These are phyloP conservation scores for Cristatella mucedo DNA, from an alignment of 2,888 invertebrate species.

Conservation along the genomic window DNA sequence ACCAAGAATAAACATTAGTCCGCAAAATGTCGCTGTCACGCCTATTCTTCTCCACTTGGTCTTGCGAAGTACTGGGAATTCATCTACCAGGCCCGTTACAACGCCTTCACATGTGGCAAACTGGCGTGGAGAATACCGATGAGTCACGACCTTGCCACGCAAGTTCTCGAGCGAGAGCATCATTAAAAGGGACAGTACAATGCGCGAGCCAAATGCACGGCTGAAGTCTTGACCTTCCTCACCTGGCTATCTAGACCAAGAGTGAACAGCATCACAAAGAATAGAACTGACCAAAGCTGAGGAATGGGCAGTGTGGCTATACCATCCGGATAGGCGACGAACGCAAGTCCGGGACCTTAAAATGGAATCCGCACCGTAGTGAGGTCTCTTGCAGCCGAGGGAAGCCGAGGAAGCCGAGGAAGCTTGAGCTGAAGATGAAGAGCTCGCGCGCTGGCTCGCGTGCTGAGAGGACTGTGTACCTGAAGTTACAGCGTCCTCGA, in stretches of 20 bases:
- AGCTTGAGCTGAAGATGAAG: too few species aligned
- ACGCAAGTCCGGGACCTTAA: constrained; percentile 33
- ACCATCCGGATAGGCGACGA: constrained; percentile 8
- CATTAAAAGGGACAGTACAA: not conserved
- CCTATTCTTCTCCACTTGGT: not conserved
- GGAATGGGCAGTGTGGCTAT: constrained; percentile 5
- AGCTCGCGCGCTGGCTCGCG: too few species aligned
- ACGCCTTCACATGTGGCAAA: constrained; percentile 7
- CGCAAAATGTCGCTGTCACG: constrained; percentile 1
- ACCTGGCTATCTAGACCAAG: constrained; percentile 1
- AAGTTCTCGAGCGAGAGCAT: not conserved
- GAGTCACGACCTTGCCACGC: not conserved
- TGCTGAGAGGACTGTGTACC: too few species aligned
- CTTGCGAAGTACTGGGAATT: constrained; percentile 4
- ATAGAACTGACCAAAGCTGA: constrained; percentile 5
- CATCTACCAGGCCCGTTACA: constrained; percentile 1
- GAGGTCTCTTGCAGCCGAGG: too few species aligned
- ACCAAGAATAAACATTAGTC: constrained; percentile 4
- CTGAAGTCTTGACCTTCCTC: too few species aligned
- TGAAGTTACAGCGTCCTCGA: constrained; percentile 29
- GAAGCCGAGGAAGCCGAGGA: too few species aligned
- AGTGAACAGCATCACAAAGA: constrained; percentile 9
- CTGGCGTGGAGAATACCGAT: too few species aligned
- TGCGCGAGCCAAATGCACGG: too few species aligned
- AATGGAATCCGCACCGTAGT: constrained; percentile 1